Percentiles rank a stretch among this genome's conserved stretches.
phyloP scores from a whole-genome alignment of 2,113 vertebrate species.

The Chaetodon auriga region DNA sequence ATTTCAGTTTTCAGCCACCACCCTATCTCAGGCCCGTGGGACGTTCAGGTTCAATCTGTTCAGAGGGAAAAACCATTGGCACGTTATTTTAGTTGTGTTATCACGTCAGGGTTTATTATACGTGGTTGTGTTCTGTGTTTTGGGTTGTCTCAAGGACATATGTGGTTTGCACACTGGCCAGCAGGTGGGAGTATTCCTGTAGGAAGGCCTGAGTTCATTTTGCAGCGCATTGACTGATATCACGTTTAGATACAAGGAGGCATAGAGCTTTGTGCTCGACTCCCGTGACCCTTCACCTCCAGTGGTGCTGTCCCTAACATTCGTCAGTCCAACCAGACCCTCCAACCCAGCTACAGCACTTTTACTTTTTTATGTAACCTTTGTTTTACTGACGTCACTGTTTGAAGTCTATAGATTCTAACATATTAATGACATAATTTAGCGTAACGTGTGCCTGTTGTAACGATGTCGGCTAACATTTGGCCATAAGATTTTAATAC shows the following conservation, averaged over 20 bases:
- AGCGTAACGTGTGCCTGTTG: slow-evolving; percentile 38
- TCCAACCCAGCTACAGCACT: slow-evolving; percentile 55
- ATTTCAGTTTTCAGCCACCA: not conserved
- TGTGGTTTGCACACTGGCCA: slow-evolving; percentile 22
- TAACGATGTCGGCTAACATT: slow-evolving; percentile 48
- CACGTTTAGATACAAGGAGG: not conserved
- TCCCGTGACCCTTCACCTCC: slow-evolving; percentile 14
- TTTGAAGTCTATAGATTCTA: slow-evolving; percentile 41
- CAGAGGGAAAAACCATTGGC: slow-evolving; percentile 17
- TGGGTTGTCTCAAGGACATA: not conserved
- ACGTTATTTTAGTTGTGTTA: slow-evolving; percentile 1
- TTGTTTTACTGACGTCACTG: slow-evolving; percentile 49
- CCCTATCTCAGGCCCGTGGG: slow-evolving; percentile 27
- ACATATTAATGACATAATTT: slow-evolving; percentile 45
- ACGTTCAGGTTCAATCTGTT: slow-evolving; percentile 31
- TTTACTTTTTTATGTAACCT: slow-evolving; percentile 47
- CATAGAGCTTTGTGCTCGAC: not conserved
- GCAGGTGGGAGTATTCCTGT: slow-evolving; percentile 17
- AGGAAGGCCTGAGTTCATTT: not conserved
- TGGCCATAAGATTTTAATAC: slow-evolving; percentile 44
- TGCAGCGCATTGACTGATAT: not conserved
- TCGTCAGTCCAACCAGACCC: not conserved
- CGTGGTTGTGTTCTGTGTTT: slow-evolving; percentile 1
- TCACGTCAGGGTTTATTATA: slow-evolving; percentile 20
- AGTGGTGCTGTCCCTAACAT: slow-evolving; percentile 13